Percentiles rank a stretch among this genome's conserved stretches.
phyloP scores from a whole-genome alignment of 2,888 invertebrate species.

The Ectobius pallidus region DNA sequence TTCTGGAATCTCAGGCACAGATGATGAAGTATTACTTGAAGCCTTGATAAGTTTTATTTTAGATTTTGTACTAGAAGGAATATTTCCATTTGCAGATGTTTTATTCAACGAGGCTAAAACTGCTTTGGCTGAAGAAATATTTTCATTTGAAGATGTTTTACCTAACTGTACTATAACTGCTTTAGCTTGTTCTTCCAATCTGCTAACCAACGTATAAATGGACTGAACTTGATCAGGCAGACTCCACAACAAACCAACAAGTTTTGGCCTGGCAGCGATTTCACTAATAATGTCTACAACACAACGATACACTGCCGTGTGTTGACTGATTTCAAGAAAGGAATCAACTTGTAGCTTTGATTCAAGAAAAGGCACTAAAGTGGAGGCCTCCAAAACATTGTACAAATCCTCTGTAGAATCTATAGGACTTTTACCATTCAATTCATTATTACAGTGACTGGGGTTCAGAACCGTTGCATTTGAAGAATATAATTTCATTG shows the following conservation, averaged over 20 bases:
- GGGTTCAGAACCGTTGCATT: background rate
- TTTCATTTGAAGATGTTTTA: conserved; percentile 31
- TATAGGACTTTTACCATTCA: conserved; percentile 27
- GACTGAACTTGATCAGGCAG: conserved; percentile 40
- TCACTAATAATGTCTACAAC: conserved; percentile 43
- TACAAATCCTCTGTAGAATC: conserved; percentile 37
- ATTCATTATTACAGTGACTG: background rate
- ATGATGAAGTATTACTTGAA: no score
- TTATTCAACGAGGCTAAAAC: no score
- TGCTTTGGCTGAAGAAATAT: no score
- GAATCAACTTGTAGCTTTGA: conserved; percentile 47
- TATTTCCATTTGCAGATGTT: background rate
- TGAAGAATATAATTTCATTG: no score
- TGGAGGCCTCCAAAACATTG: conserved; percentile 39
- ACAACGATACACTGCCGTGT: conserved; percentile 48
- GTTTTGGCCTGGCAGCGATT: conserved; percentile 36
- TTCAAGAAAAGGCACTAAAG: conserved; percentile 42
- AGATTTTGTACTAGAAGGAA: background rate
- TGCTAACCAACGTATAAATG: conserved; percentile 37
- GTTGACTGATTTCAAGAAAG: conserved; percentile 52
- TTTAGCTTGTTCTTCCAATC: conserved; percentile 38
- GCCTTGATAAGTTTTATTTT: no score
- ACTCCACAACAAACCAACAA: conserved; percentile 41
- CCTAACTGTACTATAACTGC: conserved; percentile 31
- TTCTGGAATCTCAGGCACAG: background rate